Percentiles rank a stretch among this genome's conserved stretches.
These are phyloP conservation scores for Suncus etruscus DNA, from an alignment of 2,113 vertebrate species.

Conservation along the genomic window DNA sequence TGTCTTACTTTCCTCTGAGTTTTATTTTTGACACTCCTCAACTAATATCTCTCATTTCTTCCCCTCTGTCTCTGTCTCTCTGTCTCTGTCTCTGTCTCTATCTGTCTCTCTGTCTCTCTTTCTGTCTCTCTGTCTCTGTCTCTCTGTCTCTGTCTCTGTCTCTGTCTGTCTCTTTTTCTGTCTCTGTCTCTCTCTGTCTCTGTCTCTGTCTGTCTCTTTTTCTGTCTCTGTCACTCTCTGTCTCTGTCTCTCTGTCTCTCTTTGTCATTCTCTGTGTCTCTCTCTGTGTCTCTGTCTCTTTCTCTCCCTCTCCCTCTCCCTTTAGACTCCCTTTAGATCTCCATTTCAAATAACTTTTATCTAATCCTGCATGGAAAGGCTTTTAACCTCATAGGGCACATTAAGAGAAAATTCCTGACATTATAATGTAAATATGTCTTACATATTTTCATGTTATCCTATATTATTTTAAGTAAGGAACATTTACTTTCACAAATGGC, in stretches of 20 bases:
- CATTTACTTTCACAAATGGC: neutral
- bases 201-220: too few species aligned
- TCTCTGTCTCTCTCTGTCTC: neutral
- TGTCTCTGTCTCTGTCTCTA: neutral
- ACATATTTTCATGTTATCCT: neutral
- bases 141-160: neutral
- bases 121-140: fast-evolving
- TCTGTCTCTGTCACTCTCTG: neutral
- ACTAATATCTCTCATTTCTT: neutral
- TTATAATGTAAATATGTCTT: slow-evolving; percentile 47
- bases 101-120: neutral
- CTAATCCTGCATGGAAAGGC: slow-evolving; percentile 12
- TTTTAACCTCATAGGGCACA: slow-evolving; percentile 44
- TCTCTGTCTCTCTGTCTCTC: too few species aligned
- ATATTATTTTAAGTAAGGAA: neutral
- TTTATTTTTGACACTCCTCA: neutral
- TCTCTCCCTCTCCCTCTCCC: neutral
- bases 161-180: too few species aligned
- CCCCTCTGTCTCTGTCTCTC: neutral
- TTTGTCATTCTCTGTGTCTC: too few species aligned
- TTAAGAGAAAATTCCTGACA: slow-evolving; percentile 28
- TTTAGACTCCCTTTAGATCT: neutral
- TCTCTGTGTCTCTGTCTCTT: neutral
- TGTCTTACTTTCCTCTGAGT: too few species aligned
- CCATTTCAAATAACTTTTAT: slow-evolving; percentile 55